phyloP scores from a whole-genome alignment of 2,113 vertebrate species.

The Percopsis transmontana region DNA sequence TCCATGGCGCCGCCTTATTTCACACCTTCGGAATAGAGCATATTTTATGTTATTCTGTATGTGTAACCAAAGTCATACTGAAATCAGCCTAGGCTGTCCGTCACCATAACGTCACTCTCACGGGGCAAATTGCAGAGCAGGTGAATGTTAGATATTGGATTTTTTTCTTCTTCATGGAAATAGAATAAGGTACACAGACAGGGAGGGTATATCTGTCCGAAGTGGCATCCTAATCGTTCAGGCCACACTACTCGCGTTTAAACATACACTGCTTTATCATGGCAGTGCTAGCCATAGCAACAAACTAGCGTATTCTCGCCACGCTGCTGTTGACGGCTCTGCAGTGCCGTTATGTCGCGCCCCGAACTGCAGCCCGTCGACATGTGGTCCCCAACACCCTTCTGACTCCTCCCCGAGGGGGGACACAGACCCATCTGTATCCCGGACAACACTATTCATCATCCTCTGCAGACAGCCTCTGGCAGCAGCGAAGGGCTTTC shows the following conservation, averaged over 20 bases:
- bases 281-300: constrained; percentile 19
- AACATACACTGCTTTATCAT: constrained; percentile 37
- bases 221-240: too few species aligned
- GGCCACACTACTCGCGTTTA: too few species aligned
- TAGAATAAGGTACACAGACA: too few species aligned
- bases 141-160: too few species aligned
- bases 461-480: constrained; percentile 61
- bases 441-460: constrained; percentile 70
- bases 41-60: too few species aligned
- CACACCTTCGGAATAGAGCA: background rate
- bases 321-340: constrained; percentile 46
- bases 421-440: constrained; percentile 69
- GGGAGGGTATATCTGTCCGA: too few species aligned
- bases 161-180: too few species aligned
- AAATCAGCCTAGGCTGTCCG: too few species aligned
- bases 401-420: constrained; percentile 58
- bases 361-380: constrained; percentile 52
- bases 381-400: constrained; percentile 59
- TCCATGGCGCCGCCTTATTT: constrained; percentile 7
- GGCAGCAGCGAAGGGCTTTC: constrained; percentile 63
- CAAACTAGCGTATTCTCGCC: constrained; percentile 27
- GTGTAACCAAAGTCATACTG: too few species aligned
- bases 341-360: constrained; percentile 39
- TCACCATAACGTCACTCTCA: too few species aligned
- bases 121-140: too few species aligned